Conservation (phyloP, 2,888 invertebrate species). For the Molorchus minor region DNA sequence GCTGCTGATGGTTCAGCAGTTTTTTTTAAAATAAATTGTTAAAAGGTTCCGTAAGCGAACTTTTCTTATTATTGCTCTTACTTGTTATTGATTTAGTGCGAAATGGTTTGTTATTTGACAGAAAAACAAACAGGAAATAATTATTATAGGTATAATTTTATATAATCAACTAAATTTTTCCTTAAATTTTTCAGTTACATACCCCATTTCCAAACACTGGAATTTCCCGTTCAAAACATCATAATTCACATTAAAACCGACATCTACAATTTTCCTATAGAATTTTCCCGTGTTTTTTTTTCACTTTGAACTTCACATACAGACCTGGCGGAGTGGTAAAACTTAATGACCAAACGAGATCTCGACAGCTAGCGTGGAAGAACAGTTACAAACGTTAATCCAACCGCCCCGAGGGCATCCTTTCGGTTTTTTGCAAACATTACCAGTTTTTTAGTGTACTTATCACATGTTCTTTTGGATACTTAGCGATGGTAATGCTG, state of each 20-base stretch:
- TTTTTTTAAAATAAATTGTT: too few relatives aligned
- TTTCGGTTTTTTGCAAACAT: conserved; percentile 6
- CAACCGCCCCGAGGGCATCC: conserved; percentile 4
- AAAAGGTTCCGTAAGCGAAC: too few relatives aligned
- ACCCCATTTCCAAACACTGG: not conserved
- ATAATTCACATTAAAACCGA: too few relatives aligned
- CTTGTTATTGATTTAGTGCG: too few relatives aligned
- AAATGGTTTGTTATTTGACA: too few relatives aligned
- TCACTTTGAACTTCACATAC: not conserved
- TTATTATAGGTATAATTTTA: too few relatives aligned
- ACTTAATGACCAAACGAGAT: conserved; percentile 18
- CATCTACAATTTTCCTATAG: not conserved
- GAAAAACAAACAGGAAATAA: too few relatives aligned
- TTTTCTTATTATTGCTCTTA: too few relatives aligned
- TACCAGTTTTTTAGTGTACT: conserved; percentile 18
- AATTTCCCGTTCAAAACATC: too few relatives aligned
- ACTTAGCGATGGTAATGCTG: conserved; percentile 12
- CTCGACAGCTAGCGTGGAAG: conserved; percentile 28
- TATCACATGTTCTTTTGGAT: not conserved
- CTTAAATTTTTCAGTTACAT: not conserved
- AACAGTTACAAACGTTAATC: conserved; percentile 35
- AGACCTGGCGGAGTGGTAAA: conserved; percentile 17
- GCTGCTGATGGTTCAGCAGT: too few relatives aligned
- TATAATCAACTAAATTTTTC: too few relatives aligned
- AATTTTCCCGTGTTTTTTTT: not conserved